Conservation (phyloP, 2,113 vertebrate species). For the Prionailurus bengalensis region DNA sequence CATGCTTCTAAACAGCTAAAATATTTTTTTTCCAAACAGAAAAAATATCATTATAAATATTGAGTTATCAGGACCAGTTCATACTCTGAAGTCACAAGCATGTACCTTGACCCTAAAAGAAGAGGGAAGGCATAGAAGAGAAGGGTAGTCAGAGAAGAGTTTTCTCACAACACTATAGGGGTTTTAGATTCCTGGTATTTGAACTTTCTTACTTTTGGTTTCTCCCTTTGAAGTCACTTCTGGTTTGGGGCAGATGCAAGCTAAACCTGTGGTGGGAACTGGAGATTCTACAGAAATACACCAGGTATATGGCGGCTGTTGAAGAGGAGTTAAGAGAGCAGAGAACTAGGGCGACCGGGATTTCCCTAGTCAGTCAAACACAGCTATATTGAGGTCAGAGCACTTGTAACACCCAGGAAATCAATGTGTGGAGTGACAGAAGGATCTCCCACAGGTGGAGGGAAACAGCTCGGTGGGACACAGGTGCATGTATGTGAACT, state of each 20-base stretch:
- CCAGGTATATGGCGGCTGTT: conserved; percentile 38
- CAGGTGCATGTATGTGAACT: too few species aligned
- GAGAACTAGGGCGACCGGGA: too few species aligned
- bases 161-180: not conserved
- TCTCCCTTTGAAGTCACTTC: conserved; percentile 71
- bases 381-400: too few species aligned
- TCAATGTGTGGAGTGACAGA: too few species aligned
- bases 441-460: too few species aligned
- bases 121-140: not conserved
- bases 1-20: not conserved
- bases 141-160: not conserved
- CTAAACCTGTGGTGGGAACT: conserved; percentile 78
- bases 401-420: too few species aligned
- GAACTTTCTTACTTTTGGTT: conserved; percentile 31
- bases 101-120: not conserved
- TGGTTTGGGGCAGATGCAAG: conserved; percentile 39
- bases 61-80: not conserved
- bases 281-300: not conserved
- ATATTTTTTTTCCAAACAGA: not conserved
- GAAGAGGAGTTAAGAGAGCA: too few species aligned
- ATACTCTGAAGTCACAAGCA: not conserved
- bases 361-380: too few species aligned
- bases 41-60: not conserved
- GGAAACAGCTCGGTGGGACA: too few species aligned
- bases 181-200: not conserved